Conservation (phyloP, 2,113 vertebrate species). For the Xiphophorus hellerii region DNA sequence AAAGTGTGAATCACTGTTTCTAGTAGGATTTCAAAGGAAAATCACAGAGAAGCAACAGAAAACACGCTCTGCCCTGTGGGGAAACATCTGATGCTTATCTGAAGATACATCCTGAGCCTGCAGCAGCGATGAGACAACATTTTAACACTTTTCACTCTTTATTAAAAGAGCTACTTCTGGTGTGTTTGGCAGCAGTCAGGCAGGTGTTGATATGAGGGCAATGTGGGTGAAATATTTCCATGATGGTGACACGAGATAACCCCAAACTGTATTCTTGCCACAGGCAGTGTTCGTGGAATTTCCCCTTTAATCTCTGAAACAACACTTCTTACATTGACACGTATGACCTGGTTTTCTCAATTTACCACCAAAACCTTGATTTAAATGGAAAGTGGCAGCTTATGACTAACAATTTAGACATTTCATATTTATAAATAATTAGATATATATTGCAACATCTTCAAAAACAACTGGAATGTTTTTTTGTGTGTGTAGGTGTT, state of each 20-base stretch:
- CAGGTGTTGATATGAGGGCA: constrained; percentile 30
- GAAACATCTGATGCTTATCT: constrained; percentile 32
- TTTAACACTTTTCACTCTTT: constrained; percentile 7
- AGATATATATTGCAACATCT: no score
- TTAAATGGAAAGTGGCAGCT: background rate
- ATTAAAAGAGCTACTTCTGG: constrained; percentile 12
- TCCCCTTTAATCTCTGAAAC: constrained; percentile 8
- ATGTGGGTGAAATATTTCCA: constrained; percentile 33
- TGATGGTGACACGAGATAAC: constrained; percentile 34
- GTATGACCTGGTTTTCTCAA: background rate
- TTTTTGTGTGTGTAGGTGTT: background rate
- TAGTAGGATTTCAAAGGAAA: background rate
- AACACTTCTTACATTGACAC: background rate
- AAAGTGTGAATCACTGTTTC: background rate
- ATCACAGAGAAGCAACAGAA: background rate
- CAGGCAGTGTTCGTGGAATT: constrained; percentile 23
- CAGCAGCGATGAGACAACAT: background rate
- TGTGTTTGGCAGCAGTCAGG: constrained; percentile 6
- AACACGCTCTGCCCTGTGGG: background rate
- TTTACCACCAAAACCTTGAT: background rate
- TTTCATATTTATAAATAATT: background rate
- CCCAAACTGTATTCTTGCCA: constrained; percentile 16
- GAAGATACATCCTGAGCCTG: background rate
- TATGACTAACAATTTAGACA: background rate
- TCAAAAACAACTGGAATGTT: background rate